These are phyloP conservation scores for Labeo catla DNA, from an alignment of 2,113 vertebrate species.

Conservation along the genomic window DNA sequence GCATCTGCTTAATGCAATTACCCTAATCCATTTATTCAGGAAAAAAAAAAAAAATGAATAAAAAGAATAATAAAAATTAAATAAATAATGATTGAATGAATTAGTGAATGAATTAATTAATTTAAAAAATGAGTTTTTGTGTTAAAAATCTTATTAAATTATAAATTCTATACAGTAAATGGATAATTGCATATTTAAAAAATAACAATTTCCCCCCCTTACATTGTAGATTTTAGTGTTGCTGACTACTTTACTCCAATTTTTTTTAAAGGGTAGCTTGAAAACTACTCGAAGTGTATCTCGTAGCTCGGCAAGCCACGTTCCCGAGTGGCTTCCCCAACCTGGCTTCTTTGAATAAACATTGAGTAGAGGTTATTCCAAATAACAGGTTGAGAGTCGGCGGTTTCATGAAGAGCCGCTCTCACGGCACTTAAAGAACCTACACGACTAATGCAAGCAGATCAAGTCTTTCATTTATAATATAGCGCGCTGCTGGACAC, in stretches of 20 bases:
- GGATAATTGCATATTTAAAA: neutral
- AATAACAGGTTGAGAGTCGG: neutral
- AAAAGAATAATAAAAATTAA: no score
- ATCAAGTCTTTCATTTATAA: slow-evolving; percentile 14
- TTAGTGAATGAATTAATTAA: no score
- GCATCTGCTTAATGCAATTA: neutral
- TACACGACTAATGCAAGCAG: slow-evolving; percentile 25
- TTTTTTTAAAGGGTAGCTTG: neutral
- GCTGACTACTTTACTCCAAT: neutral
- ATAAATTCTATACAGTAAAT: neutral
- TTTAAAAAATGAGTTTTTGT: no score
- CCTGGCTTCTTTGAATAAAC: neutral
- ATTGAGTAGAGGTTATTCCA: neutral
- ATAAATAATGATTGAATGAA: no score
- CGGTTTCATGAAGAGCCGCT: neutral
- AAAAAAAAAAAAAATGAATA: neutral
- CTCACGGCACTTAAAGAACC: slow-evolving; percentile 3
- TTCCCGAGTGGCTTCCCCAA: neutral
- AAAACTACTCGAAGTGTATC: neutral
- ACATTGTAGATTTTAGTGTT: neutral
- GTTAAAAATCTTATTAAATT: neutral
- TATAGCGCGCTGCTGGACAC: slow-evolving; percentile 15
- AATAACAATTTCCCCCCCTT: neutral
- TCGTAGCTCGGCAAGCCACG: neutral
- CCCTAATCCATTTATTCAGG: neutral